These are phyloP conservation scores for Rafetus swinhoei DNA, from an alignment of 2,113 vertebrate genomes.

Conservation along the genomic window DNA sequence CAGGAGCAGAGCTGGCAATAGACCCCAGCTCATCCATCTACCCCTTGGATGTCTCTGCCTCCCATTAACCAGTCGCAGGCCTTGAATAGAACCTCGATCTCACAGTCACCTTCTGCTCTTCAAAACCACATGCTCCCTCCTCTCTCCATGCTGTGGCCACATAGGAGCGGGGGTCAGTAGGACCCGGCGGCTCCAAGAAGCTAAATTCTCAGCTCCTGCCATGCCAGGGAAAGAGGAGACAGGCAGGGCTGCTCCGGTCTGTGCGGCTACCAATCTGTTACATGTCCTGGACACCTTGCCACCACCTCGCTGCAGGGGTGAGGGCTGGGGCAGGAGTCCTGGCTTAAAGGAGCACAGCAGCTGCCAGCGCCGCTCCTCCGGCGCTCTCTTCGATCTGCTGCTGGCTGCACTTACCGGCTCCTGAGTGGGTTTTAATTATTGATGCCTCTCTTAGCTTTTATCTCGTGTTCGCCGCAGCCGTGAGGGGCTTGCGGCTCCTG, in stretches of 20 bases:
- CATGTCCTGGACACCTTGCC: neutral
- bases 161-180: no score
- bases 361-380: neutral
- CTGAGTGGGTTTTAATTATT: conserved; percentile 76
- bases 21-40: neutral
- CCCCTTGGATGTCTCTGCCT: neutral
- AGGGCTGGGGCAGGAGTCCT: rapidly evolving
- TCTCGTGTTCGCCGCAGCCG: conserved; percentile 21
- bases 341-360: neutral
- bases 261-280: rapidly evolving
- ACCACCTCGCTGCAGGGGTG: rapidly evolving
- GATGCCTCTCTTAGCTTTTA: conserved; percentile 73
- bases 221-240: neutral
- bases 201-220: neutral
- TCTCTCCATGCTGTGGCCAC: neutral
- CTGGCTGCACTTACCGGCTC: conserved; percentile 60
- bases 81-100: neutral
- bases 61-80: neutral
- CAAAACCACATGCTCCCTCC: neutral
- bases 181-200: neutral
- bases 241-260: neutral
- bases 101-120: neutral
- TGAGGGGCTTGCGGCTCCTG: conserved; percentile 48
- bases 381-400: conserved; percentile 45
- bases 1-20: neutral